These are phyloP conservation scores for Aleiodes testaceus DNA, from an alignment of 2,888 invertebrate species.

Conservation along the genomic window DNA sequence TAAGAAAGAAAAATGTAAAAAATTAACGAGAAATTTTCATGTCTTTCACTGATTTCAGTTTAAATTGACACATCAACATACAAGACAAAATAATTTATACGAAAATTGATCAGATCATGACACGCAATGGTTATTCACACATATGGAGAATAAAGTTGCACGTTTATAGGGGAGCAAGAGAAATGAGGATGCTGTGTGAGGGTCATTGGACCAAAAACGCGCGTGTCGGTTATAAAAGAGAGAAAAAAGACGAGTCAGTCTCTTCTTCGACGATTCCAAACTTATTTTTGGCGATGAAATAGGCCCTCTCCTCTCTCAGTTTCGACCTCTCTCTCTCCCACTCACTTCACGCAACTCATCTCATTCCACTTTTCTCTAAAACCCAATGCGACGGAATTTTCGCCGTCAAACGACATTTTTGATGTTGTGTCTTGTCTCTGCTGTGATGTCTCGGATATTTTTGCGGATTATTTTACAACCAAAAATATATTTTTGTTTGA, in stretches of 20 bases:
- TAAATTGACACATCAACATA: slow-evolving; percentile 17
- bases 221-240: slow-evolving; percentile 42
- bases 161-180: slow-evolving; percentile 11
- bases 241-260: slow-evolving; percentile 35
- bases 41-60: slow-evolving; percentile 13
- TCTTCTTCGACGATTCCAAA: slow-evolving; percentile 61
- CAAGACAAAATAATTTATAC: slow-evolving; percentile 16
- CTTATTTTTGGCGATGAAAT: slow-evolving; percentile 69
- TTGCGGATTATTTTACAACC: neutral
- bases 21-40: neutral
- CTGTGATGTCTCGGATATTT: neutral
- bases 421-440: neutral
- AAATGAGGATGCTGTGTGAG: slow-evolving; percentile 41
- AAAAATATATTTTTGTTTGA: slow-evolving; percentile 4
- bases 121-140: slow-evolving; percentile 52
- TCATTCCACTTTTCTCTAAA: slow-evolving; percentile 30
- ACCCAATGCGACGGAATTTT: slow-evolving; percentile 6
- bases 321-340: slow-evolving; percentile 17
- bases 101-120: slow-evolving; percentile 36
- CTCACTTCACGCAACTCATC: slow-evolving; percentile 19
- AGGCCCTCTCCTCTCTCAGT: slow-evolving; percentile 46
- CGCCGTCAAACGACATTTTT: slow-evolving; percentile 10
- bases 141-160: slow-evolving; percentile 45
- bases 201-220: slow-evolving; percentile 70
- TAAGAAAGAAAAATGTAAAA: too few relatives aligned